A percentile compares a stretch with the other conserved stretches of the same genome.
Conservation (phyloP, 1,140 invertebrate species). For the Agrypnia vestita region DNA sequence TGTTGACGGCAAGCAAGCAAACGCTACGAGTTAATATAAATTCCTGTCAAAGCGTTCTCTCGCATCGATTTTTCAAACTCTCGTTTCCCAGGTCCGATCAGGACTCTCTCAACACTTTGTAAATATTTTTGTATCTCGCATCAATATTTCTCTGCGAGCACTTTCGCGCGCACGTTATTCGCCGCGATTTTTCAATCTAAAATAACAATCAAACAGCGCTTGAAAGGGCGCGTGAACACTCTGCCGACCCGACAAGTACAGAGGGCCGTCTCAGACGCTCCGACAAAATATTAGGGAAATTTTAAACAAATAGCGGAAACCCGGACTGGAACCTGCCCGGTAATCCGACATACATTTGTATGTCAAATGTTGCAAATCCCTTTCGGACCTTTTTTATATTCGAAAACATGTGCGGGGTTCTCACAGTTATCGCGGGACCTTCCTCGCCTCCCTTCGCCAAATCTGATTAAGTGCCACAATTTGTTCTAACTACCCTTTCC, state of each 20-base stretch:
- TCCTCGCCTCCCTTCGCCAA: slow-evolving; percentile 18
- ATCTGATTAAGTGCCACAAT: slow-evolving; percentile 21
- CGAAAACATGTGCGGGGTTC: slow-evolving; percentile 42
- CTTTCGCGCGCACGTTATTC: background rate
- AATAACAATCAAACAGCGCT: background rate
- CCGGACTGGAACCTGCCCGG: slow-evolving; percentile 8
- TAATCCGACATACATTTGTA: slow-evolving; percentile 45
- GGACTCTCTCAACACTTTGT: too few species aligned
- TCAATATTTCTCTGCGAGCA: too few species aligned
- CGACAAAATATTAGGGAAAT: slow-evolving; percentile 44
- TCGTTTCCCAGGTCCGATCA: too few species aligned
- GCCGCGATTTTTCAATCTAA: slow-evolving; percentile 29
- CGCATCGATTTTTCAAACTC: too few species aligned
- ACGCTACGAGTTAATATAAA: too few species aligned
- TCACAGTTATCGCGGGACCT: slow-evolving; percentile 37
- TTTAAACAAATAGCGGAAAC: slow-evolving; percentile 44
- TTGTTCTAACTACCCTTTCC: background rate
- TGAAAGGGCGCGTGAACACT: background rate
- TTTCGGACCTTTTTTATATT: slow-evolving; percentile 45
- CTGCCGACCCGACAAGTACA: slow-evolving; percentile 1
- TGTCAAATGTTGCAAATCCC: slow-evolving; percentile 47
- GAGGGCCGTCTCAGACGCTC: slow-evolving; percentile 5
- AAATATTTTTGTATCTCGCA: too few species aligned
- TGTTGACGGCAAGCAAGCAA: too few species aligned
- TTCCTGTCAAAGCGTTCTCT: too few species aligned